A percentile compares a stretch with the other conserved stretches of the same genome.
phyloP scores from a whole-genome alignment of 2,797 vertebrate species.

The Paedocypris micromegethes region DNA sequence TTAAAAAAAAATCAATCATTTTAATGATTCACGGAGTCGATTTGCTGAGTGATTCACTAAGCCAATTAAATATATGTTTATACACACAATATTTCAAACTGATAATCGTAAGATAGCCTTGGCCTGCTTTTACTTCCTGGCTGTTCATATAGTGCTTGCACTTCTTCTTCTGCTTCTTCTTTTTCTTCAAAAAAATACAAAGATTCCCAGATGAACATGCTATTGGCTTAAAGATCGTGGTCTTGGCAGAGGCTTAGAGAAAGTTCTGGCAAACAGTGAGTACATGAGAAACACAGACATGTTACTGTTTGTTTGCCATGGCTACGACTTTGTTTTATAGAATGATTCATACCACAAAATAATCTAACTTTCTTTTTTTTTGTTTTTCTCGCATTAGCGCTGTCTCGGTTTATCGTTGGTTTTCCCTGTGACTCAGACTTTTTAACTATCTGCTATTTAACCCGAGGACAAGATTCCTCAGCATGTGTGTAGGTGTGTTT shows the following conservation, averaged over 20 bases:
- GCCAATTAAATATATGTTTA: no score
- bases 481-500: conserved; percentile 29
- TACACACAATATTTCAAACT: background rate
- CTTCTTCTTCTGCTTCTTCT: conserved; percentile 5
- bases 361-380: conserved; percentile 25
- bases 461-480: conserved; percentile 58
- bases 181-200: conserved; percentile 21
- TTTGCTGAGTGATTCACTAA: no score
- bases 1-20: no score
- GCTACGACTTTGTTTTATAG: conserved; percentile 53
- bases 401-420: background rate
- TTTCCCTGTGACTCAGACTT: conserved; percentile 54
- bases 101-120: conserved; percentile 5
- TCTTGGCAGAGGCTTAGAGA: conserved; percentile 41
- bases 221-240: conserved; percentile 41
- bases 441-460: conserved; percentile 48
- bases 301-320: conserved; percentile 62
- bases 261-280: conserved; percentile 31
- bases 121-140: conserved; percentile 5
- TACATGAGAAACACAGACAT: conserved; percentile 45
- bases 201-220: conserved; percentile 46
- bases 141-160: conserved; percentile 5
- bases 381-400: conserved; percentile 24
- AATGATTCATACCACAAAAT: conserved; percentile 47
- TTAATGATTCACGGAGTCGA: no score